A percentile compares a stretch with the other conserved stretches of the same genome.
Evolutionary conservation across 2,797 vertebrate species (phyloP).

Genomic region (Notamacropus eugenii): DNA sequence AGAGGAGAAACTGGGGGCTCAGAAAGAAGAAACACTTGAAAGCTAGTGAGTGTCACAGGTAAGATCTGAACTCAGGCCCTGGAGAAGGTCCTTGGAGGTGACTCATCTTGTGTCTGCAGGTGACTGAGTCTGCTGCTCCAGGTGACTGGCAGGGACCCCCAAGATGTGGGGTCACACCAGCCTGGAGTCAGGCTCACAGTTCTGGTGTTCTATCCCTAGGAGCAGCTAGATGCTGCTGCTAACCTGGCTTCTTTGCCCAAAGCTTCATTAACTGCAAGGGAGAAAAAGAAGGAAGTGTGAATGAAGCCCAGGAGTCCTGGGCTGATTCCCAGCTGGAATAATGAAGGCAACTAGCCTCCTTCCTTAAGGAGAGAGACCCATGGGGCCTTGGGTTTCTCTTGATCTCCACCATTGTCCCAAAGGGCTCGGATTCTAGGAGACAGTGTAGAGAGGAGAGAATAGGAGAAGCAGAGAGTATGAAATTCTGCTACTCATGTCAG

Average conservation of each 20-base stretch:
- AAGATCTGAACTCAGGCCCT: not conserved
- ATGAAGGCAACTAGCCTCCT: not conserved
- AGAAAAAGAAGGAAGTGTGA: not conserved
- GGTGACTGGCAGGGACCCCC: conserved; percentile 88
- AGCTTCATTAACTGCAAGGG: conserved; percentile 89
- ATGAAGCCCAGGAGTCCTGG: conserved; percentile 48
- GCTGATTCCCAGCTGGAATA: not conserved
- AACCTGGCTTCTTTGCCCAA: conserved; percentile 87
- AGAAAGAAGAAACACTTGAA: not conserved
- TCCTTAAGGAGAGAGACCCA: not conserved
- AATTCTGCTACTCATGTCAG: not conserved
- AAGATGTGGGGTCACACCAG: conserved; percentile 91
- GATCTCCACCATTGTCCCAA: not conserved
- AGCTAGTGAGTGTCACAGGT: not conserved
- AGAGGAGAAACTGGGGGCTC: not conserved
- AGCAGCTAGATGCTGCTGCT: conserved; percentile 86
- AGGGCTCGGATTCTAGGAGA: not conserved
- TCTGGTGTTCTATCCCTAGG: conserved; percentile 85
- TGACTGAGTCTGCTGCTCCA: conserved; percentile 81
- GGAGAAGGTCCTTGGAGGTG: not conserved
- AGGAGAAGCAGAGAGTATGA: not conserved
- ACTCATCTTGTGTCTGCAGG: not conserved
- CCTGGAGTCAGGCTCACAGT: conserved; percentile 84
- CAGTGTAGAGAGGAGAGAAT: not conserved
- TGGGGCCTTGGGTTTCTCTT: not conserved